Conservation (phyloP, 2,797 vertebrate genomes). For the Strix occidentalis region DNA sequence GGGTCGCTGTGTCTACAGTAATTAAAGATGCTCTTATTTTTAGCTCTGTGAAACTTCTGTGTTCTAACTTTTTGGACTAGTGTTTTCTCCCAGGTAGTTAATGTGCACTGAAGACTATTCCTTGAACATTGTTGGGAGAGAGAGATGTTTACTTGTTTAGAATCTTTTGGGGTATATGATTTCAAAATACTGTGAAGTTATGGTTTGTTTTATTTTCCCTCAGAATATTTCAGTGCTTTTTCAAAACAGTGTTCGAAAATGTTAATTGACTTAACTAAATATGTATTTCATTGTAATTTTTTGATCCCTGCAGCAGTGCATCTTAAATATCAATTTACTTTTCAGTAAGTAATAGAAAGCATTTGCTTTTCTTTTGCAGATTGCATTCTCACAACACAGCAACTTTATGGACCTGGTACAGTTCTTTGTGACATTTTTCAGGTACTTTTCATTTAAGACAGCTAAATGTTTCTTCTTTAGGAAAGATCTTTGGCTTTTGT, state of each 20-base stretch:
- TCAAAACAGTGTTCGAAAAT: neutral
- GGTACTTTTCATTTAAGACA: conserved; percentile 78
- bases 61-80: neutral
- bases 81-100: neutral
- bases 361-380: conserved; percentile 81
- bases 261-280: neutral
- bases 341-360: conserved; percentile 2
- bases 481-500: neutral
- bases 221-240: neutral
- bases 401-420: conserved; percentile 99
- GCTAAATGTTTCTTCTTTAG: neutral
- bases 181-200: neutral
- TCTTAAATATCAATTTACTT: neutral
- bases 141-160: neutral
- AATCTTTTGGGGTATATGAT: neutral
- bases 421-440: conserved; percentile 99
- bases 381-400: conserved; percentile 98
- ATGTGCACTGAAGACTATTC: neutral
- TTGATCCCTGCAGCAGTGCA: neutral
- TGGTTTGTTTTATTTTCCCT: neutral
- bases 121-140: neutral
- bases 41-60: neutral
- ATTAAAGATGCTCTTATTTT: neutral
- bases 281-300: neutral
- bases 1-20: neutral